Conservation (phyloP, 2,113 vertebrate species). For the Antechinus stuartii region DNA sequence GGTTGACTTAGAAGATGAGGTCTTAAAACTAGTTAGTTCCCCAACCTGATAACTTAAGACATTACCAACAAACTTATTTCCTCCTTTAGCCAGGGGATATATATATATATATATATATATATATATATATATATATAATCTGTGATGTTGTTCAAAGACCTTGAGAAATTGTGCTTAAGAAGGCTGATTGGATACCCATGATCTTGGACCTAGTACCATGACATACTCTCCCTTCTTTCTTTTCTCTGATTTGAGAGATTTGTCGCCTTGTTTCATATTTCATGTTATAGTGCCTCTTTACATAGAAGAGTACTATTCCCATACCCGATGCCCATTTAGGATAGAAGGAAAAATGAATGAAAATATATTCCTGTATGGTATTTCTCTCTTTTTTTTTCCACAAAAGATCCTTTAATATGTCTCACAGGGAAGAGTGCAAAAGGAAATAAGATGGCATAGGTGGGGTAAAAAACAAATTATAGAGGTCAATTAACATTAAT, state of each 20-base stretch:
- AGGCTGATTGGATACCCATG: not conserved
- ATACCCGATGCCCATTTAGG: not conserved
- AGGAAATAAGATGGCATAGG: not conserved
- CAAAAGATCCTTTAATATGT: not conserved
- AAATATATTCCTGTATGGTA: not conserved
- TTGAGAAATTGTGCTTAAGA: not conserved
- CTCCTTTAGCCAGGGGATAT: not conserved
- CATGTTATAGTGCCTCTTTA: not conserved
- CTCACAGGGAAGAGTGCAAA: not conserved
- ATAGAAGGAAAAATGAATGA: not conserved
- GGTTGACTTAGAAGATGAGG: not conserved
- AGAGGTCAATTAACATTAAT: not conserved
- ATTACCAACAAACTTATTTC: conserved; percentile 7
- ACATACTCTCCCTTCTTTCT: not conserved
- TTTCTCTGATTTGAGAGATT: not conserved
- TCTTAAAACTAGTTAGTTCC: not conserved
- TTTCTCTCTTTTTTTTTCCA: not conserved
- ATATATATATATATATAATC: not conserved
- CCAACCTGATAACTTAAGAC: conserved; percentile 1
- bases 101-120: too few relatives aligned
- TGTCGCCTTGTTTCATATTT: not conserved
- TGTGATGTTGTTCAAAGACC: not conserved
- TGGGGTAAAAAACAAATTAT: not conserved
- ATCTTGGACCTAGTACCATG: not conserved
- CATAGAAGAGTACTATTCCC: not conserved